Conservation (phyloP, 1,140 invertebrate genomes). For the Cyrtorhinus lividipennis region DNA sequence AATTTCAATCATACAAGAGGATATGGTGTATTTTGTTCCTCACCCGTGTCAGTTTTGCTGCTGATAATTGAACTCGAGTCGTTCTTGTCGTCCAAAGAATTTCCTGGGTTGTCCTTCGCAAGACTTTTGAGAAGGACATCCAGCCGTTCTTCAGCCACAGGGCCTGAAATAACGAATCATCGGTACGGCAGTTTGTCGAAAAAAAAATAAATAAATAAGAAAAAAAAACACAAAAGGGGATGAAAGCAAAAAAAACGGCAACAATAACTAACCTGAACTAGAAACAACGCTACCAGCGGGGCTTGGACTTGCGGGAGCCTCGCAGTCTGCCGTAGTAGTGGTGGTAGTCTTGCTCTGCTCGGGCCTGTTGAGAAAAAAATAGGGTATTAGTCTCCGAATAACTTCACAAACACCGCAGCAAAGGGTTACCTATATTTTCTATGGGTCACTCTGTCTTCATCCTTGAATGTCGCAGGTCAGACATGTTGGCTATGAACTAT, state of each 20-base stretch:
- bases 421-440: no score
- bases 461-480: no score
- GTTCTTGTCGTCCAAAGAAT: slow-evolving; percentile 24
- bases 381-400: no score
- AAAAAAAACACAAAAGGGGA: not conserved
- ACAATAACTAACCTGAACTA: not conserved
- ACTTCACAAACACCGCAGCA: no score
- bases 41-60: slow-evolving; percentile 24
- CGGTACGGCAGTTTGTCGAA: not conserved
- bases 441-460: no score
- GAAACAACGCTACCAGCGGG: not conserved
- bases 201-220: not conserved
- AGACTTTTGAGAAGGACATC: slow-evolving; percentile 46
- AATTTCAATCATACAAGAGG: no score
- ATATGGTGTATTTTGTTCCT: no score
- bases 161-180: slow-evolving; percentile 10
- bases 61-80: slow-evolving; percentile 25
- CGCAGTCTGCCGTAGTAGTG: not conserved
- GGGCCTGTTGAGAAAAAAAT: slow-evolving; percentile 12
- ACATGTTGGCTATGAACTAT: no score
- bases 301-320: not conserved
- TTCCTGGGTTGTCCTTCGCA: slow-evolving; percentile 36
- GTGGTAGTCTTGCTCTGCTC: not conserved
- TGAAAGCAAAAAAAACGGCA: no score
- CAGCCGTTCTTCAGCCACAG: slow-evolving; percentile 37